Evolutionary conservation across 2,797 vertebrate species (phyloP).

Genomic region (Pelochelys cantorii): DNA sequence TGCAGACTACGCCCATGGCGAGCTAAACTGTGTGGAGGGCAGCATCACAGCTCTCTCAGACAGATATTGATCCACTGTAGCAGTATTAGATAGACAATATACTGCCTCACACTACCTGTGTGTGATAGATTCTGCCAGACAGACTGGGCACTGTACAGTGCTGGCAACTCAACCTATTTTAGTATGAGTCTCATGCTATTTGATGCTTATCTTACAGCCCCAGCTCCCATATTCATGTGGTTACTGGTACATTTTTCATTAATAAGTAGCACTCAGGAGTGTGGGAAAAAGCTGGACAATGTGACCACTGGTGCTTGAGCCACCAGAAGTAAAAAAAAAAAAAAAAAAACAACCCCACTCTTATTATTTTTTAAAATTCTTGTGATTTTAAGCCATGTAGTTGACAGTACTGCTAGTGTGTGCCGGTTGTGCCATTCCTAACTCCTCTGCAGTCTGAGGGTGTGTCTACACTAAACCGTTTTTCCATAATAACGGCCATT

Average conservation of each 20-base stretch:
- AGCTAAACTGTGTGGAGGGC: background rate
- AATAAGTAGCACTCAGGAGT: background rate
- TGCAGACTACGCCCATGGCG: fast-evolving
- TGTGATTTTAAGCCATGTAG: background rate
- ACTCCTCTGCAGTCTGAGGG: background rate
- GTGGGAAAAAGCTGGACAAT: background rate
- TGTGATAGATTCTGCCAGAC: background rate
- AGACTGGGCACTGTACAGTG: background rate
- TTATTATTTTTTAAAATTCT: background rate
- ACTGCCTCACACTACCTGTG: background rate
- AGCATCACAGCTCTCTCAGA: background rate
- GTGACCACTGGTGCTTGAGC: background rate
- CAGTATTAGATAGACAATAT: background rate
- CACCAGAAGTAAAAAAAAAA: background rate
- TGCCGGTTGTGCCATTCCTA: background rate
- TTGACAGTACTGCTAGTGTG: background rate
- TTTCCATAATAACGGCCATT: no score
- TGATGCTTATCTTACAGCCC: background rate
- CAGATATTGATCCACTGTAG: background rate
- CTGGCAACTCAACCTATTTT: background rate
- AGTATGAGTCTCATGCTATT: background rate
- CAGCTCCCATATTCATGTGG: background rate
- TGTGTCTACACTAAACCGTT: no score
- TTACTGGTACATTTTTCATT: background rate
- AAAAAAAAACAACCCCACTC: background rate